Base-by-base conservation (phyloP, 2,888 invertebrate genomes). In the Chaitophorus viminalis region DNA sequence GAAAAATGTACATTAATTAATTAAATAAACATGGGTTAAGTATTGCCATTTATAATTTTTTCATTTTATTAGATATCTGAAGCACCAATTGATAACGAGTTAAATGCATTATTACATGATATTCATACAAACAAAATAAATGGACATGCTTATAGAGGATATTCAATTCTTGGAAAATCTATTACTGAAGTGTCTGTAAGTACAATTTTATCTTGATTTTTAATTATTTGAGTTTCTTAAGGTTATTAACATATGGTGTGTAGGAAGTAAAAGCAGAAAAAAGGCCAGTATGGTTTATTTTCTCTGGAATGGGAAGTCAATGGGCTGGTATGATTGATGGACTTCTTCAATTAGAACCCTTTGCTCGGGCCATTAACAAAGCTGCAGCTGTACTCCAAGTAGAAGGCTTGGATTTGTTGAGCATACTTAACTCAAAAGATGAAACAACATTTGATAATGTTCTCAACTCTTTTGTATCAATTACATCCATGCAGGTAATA, bases 251-350 rank as follows among this genome's bases (percentile, higher is more conserved):
- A 25, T 54, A 31, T 46, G 21, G 9, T 85, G 36, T 79, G 9
- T 31, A 89, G 77, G 79, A 82, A 76, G 82, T 82, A 14, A 82
- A 25, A 18, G 25, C 74, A 33, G 25, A 25, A 31, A 87, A 87
- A 60, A 81, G 96, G 25, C 97, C 98, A 0, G 92, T 99, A 87
- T 99, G 98, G 97, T 99, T 94, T 92, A 94, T 99, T 89, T 99
- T 98, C 92, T 96, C 98, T 77, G 99, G 99, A 89, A 99, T 99
- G 99, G 99, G 99, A 25, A 95, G 97, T 74, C 99, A 99, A 92
- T 99, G 99, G 99, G 94, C 96, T 79, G 97, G 97, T 90, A 99
- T 99, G 99, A 98, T 95, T 25, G 95, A 95, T 91, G 94, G 95
- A 89, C 93, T 99, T 90, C 95, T 99, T 94, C 92, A 93, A 89